These are phyloP conservation scores for Tanypteryx hageni DNA, from an alignment of 2,888 invertebrate genomes.

Conservation along the genomic window DNA sequence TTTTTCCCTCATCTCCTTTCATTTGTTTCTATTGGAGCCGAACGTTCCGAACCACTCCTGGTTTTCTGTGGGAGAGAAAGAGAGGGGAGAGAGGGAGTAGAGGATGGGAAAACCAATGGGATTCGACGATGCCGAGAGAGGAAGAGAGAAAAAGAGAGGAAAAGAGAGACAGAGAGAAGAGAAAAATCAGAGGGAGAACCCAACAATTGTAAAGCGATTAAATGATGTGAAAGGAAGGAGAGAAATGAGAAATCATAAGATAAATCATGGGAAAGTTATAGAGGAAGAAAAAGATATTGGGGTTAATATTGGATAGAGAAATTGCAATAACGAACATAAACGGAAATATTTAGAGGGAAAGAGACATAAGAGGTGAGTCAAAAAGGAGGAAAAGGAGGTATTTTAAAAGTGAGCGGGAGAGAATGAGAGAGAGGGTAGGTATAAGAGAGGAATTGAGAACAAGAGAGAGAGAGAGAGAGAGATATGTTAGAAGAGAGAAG, in stretches of 20 bases:
- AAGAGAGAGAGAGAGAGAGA: background rate
- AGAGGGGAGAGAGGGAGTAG: background rate
- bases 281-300: no score
- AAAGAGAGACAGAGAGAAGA: background rate
- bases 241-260: background rate
- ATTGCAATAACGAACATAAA: no score
- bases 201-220: no score
- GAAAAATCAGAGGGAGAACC: background rate
- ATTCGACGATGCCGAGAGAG: no score
- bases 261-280: no score
- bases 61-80: background rate
- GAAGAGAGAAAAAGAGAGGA: background rate
- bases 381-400: no score
- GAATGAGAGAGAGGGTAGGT: background rate
- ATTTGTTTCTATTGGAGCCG: conserved; percentile 55
- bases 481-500: background rate
- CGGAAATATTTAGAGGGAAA: no score
- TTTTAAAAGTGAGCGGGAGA: no score
- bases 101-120: background rate
- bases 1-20: background rate
- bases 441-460: background rate
- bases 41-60: conserved; percentile 3
- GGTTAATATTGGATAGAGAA: no score
- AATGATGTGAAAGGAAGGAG: no score
- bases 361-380: no score